Percentiles rank a stretch among this genome's conserved stretches.
These are phyloP conservation scores for Triops cancriformis DNA, from an alignment of 1,140 invertebrate genomes.

Conservation along the genomic window DNA sequence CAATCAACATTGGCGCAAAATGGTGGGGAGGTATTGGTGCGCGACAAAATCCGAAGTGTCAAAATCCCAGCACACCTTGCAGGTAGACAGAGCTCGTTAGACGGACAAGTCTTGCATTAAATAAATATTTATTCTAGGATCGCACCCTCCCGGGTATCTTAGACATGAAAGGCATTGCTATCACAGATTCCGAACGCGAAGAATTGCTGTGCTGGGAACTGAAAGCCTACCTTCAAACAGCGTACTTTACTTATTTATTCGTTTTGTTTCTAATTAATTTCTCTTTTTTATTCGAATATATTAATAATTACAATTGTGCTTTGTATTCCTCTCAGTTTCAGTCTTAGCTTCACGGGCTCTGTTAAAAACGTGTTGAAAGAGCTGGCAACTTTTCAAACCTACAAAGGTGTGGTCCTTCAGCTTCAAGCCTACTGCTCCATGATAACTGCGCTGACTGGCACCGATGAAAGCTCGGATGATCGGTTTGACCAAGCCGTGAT, in stretches of 20 bases:
- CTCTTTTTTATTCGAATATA: neutral
- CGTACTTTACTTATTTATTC: neutral
- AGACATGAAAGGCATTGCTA: neutral
- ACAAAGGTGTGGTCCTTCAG: neutral
- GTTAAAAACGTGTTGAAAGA: neutral
- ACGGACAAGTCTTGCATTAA: neutral
- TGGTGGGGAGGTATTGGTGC: neutral
- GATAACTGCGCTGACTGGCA: neutral
- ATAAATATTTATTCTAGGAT: neutral
- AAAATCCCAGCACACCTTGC: neutral
- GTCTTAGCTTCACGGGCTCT: neutral
- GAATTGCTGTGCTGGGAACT: neutral
- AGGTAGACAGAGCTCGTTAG: neutral
- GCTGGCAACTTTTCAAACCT: neutral
- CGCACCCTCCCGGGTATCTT: neutral
- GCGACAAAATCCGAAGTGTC: neutral
- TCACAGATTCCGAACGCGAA: neutral
- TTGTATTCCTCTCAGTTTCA: neutral
- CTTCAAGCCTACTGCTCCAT: neutral
- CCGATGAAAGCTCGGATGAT: neutral
- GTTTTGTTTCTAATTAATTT: neutral
- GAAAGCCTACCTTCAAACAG: neutral
- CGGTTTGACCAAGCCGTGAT: neutral
- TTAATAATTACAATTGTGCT: no score
- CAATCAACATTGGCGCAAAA: neutral